Evolutionary conservation across 2,797 vertebrate genomes (phyloP), one percentile per base, ranked within the genome.

Genomic region (Rhynchonycteris naso): DNA sequence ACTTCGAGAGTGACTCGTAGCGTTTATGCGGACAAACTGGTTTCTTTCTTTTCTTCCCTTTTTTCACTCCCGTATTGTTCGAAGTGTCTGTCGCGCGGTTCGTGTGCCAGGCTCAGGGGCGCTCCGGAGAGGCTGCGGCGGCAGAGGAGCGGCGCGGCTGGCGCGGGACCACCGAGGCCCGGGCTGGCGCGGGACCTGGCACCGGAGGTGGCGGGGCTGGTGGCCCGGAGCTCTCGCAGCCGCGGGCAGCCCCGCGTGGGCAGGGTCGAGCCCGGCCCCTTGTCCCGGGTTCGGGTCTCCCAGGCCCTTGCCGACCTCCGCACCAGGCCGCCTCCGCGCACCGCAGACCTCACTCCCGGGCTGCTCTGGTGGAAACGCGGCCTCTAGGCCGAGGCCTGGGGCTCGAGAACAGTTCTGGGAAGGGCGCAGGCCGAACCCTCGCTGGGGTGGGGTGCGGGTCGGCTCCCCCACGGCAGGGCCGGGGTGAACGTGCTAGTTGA

Each of bases 1-100:
- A 92, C 86, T 96, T 85, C 86, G 94, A 97, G 97, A 97, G 97
- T 96, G 97, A 96, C 93, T 97, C 85, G 90, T 94, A 96, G 96
- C 96, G 88, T 97, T 97, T 96, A 97, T 61, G 84, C 95, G 82
- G 97, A 94, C 95, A 96, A 88, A 84, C 72, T 5, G 30, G 21
- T 33, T 69, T 71, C 52, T 33, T 74, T 58, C 33, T 52, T 38
- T 68, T 52, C 30, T 65, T n/a, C 26, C 24, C 1, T n/a, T 72
- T 10, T 28, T 65, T 43, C 7, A 43, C 24, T 95, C 96, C 96
- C 92, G 94, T 74, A 35, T 96, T 81, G 91, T 96, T 94, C 97
- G 97, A 97, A 97, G 74, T 63, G 75, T 61, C 95, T 58, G 1
- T 50, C 4, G 1, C 35, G 78, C 19, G 9, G 54, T 61, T 80